Base-by-base conservation (phyloP, 2,797 vertebrate genomes). In the Rhincodon typus region DNA sequence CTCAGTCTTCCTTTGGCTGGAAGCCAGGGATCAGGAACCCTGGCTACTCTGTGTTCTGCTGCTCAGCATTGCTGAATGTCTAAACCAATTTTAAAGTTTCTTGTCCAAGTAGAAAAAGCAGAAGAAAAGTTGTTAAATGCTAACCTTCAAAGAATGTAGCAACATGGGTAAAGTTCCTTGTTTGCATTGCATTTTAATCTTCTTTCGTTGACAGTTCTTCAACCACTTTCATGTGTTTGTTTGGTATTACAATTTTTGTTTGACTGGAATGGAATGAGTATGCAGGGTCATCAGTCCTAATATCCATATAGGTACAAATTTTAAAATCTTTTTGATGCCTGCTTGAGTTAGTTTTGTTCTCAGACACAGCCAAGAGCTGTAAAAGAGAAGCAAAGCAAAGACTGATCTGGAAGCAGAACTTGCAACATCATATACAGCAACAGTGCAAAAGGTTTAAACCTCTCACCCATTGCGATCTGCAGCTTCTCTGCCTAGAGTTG, bases 201-300 rank as follows among this genome's bases (percentile, higher is more conserved):
- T 91, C 2, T 1, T 69, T n/a, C 25, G 42, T 42, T 69, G n/a
- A 19, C 90, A 25, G 57, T 19, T 69, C 62, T 15, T 67, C 6
- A 67, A 67, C 38, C 38, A 93, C n/a, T 93, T 93, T 7, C 13
- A n/a, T 42, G n/a, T 67, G 42, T 86, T 91, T 93, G 19, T 93
- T 38, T 93, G 90, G 42, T 84, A 42, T 67, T 93, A n/a, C 66
- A 93, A 21, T 69, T 69, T 91, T 93, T 67, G 62, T 93, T 38
- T 42, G 38, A 38, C 12, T 69, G n/a, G 62, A 8, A 19, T 38
- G 23, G 66, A 93, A 19, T 69, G n/a, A 23, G 88, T 67, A 34
- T 13, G 53, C 34, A 19, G 13, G 72, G 72, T 27, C 6, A 30
- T 74, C 82, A 84, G 19, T 84, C 82, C 82, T 84, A 25, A 84